Base-by-base conservation (phyloP, 2,113 vertebrate genomes). In the Nothobranchius furzeri region DNA sequence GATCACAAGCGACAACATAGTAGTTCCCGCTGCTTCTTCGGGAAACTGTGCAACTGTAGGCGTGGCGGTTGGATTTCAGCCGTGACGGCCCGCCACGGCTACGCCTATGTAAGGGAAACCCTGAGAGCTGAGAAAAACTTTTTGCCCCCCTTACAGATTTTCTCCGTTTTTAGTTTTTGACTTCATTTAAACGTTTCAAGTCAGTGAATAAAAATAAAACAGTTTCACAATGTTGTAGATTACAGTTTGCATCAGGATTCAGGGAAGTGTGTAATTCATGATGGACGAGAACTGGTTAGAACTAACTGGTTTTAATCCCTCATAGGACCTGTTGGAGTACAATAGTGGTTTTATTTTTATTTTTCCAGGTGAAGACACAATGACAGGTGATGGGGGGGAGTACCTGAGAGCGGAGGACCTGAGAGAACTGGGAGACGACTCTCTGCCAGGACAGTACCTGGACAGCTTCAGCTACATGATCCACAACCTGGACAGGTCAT, bases 351-450 rank as follows among this genome's bases (percentile, higher is more conserved):
- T 30, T 2, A 17, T 25, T 7, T 70, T 2, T 81, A 9, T 70
- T 62, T 76, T 76, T 73, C 14, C 84, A 98, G 97, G 96, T 70
- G 97, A 99, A 71, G 97, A 99, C 86, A 97, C 96, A 0, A 96
- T 99, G 96, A 98, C 96, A 0, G 97, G 97, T 6, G 97, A 99
- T 75, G 96, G 96, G 24, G 95, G 95, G 37, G 97, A 98, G 70
- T 99, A 99, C 75, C 93, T 99, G 0, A 92, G 97, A 83, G 94
- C 96, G 0, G 97, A 99, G 83, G 97, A 99, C 63, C 91, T 99
- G n/a, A 91, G 93, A 76, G 97, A 99, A 69, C 92, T 99, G 14
- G 97, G 97, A 7, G 97, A 99, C 55, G 97, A 99, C 88, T 99
- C 97, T 1, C 88, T 99, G 25, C 95, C 96, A 0, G 97, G 95